Conservation (phyloP, 2,797 vertebrate species). For the Corythornis leucogaster region DNA sequence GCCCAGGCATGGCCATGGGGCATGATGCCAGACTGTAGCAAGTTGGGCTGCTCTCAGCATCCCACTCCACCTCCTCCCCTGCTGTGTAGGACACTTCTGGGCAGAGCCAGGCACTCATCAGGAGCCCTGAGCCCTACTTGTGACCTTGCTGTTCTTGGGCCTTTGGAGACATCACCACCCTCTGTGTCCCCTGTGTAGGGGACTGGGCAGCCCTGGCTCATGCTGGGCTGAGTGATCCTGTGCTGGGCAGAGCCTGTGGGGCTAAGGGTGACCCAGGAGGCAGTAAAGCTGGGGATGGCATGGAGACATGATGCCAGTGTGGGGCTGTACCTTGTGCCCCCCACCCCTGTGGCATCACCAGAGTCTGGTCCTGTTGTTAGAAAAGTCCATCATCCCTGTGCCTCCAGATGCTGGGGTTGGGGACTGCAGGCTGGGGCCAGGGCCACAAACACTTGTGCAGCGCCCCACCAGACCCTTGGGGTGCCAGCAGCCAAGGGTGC, state of each 20-base stretch:
- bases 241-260: accelerated
- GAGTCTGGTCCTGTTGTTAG: not conserved
- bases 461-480: not conserved
- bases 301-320: not conserved
- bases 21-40: not conserved
- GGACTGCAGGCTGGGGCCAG: not conserved
- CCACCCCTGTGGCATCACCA: not conserved
- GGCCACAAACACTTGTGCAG: accelerated
- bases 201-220: not conserved
- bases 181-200: accelerated
- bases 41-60: not conserved
- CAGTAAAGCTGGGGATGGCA: not conserved
- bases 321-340: not conserved
- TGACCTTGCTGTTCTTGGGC: accelerated
- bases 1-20: accelerated
- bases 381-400: not conserved
- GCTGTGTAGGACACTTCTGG: not conserved
- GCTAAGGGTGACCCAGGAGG: not conserved
- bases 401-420: not conserved
- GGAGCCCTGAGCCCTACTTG: not conserved
- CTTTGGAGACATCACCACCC: not conserved
- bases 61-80: not conserved
- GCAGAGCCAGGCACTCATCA: not conserved
- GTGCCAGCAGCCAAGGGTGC: accelerated
- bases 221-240: not conserved